These are phyloP conservation scores for Myocastor coypus DNA, from an alignment of 2,113 vertebrate species.

Conservation along the genomic window DNA sequence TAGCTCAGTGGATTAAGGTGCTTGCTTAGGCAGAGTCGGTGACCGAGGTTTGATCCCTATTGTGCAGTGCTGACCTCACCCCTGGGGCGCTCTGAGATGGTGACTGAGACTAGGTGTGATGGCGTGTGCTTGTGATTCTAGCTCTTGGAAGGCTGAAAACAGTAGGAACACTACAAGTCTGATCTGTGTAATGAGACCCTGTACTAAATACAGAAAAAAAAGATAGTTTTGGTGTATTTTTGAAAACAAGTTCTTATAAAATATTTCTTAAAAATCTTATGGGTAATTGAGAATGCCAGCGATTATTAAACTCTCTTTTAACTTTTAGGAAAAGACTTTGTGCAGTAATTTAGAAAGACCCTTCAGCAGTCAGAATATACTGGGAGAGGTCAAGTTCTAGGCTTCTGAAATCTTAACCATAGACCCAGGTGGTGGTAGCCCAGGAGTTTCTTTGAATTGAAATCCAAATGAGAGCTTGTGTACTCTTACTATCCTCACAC, in stretches of 20 bases:
- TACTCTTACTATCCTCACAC: neutral
- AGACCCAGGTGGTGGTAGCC: neutral
- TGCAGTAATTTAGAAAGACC: neutral
- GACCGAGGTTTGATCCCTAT: too few species aligned
- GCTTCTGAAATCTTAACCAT: neutral
- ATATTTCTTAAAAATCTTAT: neutral
- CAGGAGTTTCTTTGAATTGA: neutral
- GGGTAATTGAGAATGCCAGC: neutral
- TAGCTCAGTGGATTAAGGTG: too few species aligned
- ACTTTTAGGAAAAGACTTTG: conserved; percentile 1
- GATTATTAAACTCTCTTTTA: neutral
- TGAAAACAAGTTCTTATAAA: neutral
- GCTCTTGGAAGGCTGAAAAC: too few species aligned
- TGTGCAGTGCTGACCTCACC: too few species aligned
- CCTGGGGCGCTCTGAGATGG: too few species aligned
- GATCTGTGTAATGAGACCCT: too few species aligned
- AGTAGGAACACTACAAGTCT: too few species aligned
- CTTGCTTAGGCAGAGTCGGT: too few species aligned
- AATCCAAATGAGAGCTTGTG: neutral
- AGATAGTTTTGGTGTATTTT: conserved; percentile 25
- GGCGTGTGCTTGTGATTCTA: too few species aligned
- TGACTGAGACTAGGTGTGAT: too few species aligned
- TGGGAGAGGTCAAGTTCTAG: neutral
- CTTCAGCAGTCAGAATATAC: neutral
- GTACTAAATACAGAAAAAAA: too few species aligned